Conservation (phyloP, 2,113 vertebrate species). For the Aramus guarauna region DNA sequence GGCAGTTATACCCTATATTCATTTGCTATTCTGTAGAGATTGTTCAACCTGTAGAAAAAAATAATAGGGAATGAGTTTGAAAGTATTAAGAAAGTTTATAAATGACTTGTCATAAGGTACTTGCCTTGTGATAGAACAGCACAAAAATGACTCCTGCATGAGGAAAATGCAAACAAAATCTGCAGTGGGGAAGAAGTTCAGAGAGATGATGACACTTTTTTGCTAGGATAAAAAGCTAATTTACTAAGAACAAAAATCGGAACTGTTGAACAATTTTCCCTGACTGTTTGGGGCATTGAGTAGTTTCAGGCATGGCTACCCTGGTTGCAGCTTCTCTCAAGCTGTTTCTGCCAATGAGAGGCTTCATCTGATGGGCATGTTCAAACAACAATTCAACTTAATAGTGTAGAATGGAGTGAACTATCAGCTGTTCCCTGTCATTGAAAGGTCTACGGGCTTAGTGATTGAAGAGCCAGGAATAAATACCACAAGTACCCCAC, state of each 20-base stretch:
- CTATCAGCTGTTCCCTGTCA: neutral
- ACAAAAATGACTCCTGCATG: neutral
- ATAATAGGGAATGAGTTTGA: neutral
- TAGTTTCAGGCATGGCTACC: neutral
- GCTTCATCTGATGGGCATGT: neutral
- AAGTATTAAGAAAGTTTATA: slow-evolving; percentile 18
- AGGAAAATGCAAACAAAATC: neutral
- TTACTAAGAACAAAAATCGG: neutral
- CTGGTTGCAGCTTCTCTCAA: neutral
- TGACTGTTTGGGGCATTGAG: neutral
- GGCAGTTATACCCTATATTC: neutral
- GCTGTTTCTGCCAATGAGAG: neutral
- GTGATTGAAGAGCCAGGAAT: neutral
- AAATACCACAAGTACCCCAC: neutral
- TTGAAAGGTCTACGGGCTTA: neutral
- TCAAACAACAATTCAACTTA: neutral
- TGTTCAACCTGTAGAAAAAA: neutral
- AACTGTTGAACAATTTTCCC: neutral
- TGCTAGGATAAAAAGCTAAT: neutral
- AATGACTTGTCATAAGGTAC: neutral
- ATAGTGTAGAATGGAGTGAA: neutral
- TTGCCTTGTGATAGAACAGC: neutral
- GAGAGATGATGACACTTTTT: neutral
- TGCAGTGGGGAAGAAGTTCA: neutral
- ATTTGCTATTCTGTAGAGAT: neutral